Evolutionary conservation across 2,113 vertebrate genomes (phyloP), one percentile per base, ranked within the genome.

Genomic region (Paradoxurus hermaphroditus): DNA sequence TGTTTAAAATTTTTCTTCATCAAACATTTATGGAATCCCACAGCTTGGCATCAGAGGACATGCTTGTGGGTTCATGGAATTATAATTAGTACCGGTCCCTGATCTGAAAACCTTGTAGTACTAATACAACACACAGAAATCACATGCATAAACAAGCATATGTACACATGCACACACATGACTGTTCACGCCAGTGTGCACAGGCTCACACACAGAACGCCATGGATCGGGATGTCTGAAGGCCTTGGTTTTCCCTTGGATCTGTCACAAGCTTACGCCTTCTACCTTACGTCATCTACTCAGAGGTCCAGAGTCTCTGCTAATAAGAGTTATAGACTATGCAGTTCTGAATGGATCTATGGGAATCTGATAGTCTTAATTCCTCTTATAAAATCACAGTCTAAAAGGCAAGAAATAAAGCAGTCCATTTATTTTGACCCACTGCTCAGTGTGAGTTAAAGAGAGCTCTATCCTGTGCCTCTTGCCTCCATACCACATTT

Each of bases 1-100:
- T 46, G 73, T 31, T 4, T 16, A 88, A 84, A 83, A 83, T 72
- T 16, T 85, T 93, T 67, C 51, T 83, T 97, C 86, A 93, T 94
- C 81, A 94, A 96, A 97, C 51, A 96, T 90, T 91, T 93, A 94
- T 95, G 89, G 72, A 81, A 81, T 89, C 23, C 18, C 25, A 70
- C 41, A 90, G 67, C 67, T 95, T 89, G 13, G 46, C 34, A 95
- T 62, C 85, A 51, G 39, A 83, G 14, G 63, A 23, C 49, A 62
- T 68, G 44, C 75, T 90, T 75, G 5, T 9, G 51, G 25, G 56
- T 72, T 88, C 36, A 27, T 72, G 21, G 59, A 92, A 90, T 88
- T 91, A 41, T 78, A 94, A 84, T 82, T 56, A 93, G 53, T 51
- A 46, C 29, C 31, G 86, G 56, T 31, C 31, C 0, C 14, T 51